phyloP scores from a whole-genome alignment of 2,797 vertebrate species.

The Myotis findleyi region DNA sequence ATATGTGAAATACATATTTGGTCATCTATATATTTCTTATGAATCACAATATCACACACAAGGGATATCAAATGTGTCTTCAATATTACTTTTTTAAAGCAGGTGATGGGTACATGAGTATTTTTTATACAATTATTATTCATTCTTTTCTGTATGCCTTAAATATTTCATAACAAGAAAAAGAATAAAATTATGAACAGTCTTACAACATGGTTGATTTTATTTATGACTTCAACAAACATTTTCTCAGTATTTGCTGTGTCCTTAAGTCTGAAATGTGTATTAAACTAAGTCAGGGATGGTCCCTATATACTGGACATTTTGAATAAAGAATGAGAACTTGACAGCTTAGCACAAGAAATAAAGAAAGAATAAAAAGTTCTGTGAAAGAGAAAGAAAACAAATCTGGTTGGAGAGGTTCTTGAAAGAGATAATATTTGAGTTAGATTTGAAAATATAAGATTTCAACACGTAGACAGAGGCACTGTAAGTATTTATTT shows the following conservation, averaged over 20 bases:
- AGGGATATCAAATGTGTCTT: not conserved
- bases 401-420: not conserved
- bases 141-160: slow-evolving; percentile 10
- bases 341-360: not conserved
- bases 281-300: not conserved
- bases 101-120: not conserved
- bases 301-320: not conserved
- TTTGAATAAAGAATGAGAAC: not conserved
- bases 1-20: not conserved
- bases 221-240: not conserved
- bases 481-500: not conserved
- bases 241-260: not conserved
- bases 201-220: not conserved
- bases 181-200: not conserved
- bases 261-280: not conserved
- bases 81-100: slow-evolving; percentile 27
- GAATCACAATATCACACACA: not conserved
- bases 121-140: not conserved
- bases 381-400: not conserved
- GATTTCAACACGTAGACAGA: not conserved
- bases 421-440: not conserved
- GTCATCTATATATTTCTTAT: not conserved
- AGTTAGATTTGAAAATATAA: not conserved
- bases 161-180: slow-evolving; percentile 41
- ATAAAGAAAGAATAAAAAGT: not conserved